Percentiles rank a stretch among this genome's conserved stretches.
Conservation (phyloP, 2,888 invertebrate species). For the Limenitis camilla region DNA sequence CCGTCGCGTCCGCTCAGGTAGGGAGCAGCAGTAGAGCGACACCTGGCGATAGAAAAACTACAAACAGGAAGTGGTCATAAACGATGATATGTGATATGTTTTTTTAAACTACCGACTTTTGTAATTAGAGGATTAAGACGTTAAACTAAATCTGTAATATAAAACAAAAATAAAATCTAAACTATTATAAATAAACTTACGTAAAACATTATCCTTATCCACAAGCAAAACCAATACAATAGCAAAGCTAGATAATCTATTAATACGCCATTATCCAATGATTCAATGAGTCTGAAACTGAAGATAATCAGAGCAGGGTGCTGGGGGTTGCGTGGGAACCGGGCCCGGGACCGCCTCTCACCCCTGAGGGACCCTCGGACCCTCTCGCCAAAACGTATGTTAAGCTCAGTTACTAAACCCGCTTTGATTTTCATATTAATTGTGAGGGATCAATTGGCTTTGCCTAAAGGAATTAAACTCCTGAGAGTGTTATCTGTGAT, state of each 20-base stretch:
- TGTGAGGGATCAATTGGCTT: not conserved
- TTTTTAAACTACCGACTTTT: too few relatives aligned
- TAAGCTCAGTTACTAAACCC: slow-evolving; percentile 9
- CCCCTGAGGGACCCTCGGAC: slow-evolving; percentile 12
- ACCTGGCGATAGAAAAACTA: slow-evolving; percentile 33
- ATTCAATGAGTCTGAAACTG: slow-evolving; percentile 17
- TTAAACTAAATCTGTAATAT: too few relatives aligned
- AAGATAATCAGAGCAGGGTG: slow-evolving; percentile 15
- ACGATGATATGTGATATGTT: slow-evolving; percentile 11
- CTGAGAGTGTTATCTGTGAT: not conserved
- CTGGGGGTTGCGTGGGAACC: slow-evolving; percentile 40
- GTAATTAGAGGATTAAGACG: too few relatives aligned
- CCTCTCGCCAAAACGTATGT: slow-evolving; percentile 14
- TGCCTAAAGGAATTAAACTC: not conserved
- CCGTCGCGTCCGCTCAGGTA: slow-evolving; percentile 19
- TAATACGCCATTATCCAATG: slow-evolving; percentile 8
- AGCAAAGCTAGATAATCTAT: not conserved
- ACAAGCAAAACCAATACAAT: not conserved
- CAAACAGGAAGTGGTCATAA: slow-evolving; percentile 25
- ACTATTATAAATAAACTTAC: too few relatives aligned
- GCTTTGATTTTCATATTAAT: slow-evolving; percentile 7
- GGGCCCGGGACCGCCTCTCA: slow-evolving; percentile 24
- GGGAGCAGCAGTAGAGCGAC: slow-evolving; percentile 19
- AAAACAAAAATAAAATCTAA: too few relatives aligned
- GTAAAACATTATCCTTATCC: not conserved